These are phyloP conservation scores for Drosophila ohnishii DNA, from an alignment of 1,140 invertebrate species.

Conservation along the genomic window DNA sequence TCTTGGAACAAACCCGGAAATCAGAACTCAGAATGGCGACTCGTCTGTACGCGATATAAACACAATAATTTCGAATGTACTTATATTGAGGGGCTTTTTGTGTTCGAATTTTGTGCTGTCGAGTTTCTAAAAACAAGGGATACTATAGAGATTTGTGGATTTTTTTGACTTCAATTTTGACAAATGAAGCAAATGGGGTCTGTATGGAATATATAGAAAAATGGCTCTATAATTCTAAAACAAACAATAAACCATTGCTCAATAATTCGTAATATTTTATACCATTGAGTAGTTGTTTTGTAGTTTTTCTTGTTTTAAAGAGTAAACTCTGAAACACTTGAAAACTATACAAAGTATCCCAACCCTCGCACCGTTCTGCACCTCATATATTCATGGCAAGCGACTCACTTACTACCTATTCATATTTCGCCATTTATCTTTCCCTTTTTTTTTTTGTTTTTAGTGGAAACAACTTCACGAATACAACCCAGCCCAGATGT, in stretches of 20 bases:
- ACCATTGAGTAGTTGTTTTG: too few species aligned
- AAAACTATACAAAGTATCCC: neutral
- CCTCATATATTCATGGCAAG: conserved; percentile 18
- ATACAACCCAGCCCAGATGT: conserved; percentile 19
- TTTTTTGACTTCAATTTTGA: conserved; percentile 49
- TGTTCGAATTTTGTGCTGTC: conserved; percentile 70
- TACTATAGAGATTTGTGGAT: conserved; percentile 39
- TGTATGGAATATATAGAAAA: neutral
- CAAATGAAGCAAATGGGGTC: conserved; percentile 10
- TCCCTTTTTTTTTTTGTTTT: neutral
- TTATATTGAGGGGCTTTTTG: conserved; percentile 30
- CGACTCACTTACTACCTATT: conserved; percentile 18
- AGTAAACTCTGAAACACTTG: neutral
- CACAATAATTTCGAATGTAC: conserved; percentile 72
- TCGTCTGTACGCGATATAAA: conserved; percentile 36
- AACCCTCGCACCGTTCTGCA: too few species aligned
- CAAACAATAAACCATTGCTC: neutral
- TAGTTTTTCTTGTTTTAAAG: neutral
- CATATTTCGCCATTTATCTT: conserved; percentile 16
- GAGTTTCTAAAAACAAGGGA: conserved; percentile 55
- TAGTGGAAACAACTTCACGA: conserved; percentile 15
- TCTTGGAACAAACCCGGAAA: neutral
- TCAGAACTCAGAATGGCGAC: neutral
- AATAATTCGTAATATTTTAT: too few species aligned
- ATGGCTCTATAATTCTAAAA: neutral